phyloP scores from a whole-genome alignment of 2,888 invertebrate genomes.

The Synanthedon vespiformis region DNA sequence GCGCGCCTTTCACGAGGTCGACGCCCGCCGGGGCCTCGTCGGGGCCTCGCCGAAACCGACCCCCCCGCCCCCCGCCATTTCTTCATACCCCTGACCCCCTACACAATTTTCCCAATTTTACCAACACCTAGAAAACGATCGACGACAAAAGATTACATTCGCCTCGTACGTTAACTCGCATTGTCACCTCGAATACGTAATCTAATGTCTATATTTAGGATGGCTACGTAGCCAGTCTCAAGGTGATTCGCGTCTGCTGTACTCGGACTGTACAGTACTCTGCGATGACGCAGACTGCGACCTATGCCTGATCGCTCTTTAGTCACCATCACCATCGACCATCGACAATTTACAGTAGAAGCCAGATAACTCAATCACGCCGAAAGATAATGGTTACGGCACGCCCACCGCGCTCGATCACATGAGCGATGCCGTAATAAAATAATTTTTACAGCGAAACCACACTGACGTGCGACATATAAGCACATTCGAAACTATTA shows the following conservation, averaged over 20 bases:
- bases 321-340: no score
- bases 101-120: constrained; percentile 30
- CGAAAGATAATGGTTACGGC: constrained; percentile 44
- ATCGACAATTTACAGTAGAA: constrained; percentile 29
- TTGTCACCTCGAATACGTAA: constrained; percentile 21
- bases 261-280: constrained; percentile 1
- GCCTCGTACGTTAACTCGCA: constrained; percentile 14
- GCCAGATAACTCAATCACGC: constrained; percentile 18
- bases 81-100: constrained; percentile 31
- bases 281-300: no score
- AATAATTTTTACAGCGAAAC: constrained; percentile 27
- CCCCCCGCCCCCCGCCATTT: constrained; percentile 30
- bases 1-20: constrained; percentile 65
- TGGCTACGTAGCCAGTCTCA: constrained; percentile 20
- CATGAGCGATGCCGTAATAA: constrained; percentile 34
- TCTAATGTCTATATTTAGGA: constrained; percentile 30
- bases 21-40: constrained; percentile 49
- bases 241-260: constrained; percentile 23
- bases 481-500: no score
- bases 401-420: constrained; percentile 38
- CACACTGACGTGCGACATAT: not conserved
- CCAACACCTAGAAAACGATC: constrained; percentile 7
- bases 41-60: constrained; percentile 34
- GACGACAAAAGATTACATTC: constrained; percentile 5
- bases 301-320: no score